phyloP scores from a whole-genome alignment of 2,113 vertebrate genomes.

The Malurus melanocephalus region DNA sequence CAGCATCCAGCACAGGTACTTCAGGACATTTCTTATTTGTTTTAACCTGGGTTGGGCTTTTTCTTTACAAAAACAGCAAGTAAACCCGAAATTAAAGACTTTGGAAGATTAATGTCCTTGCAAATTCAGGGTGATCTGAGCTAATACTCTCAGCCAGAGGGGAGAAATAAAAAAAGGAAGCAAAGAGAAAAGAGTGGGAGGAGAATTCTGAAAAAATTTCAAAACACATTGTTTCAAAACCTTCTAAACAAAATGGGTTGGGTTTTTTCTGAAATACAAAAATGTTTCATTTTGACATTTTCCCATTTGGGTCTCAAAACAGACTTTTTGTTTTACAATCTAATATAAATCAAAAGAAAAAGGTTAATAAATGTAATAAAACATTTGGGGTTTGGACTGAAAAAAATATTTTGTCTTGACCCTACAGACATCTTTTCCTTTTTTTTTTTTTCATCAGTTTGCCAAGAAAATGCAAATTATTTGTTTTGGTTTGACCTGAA shows the following conservation, averaged over 20 bases:
- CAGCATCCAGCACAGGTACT: background rate
- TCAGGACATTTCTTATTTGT: background rate
- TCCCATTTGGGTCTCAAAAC: background rate
- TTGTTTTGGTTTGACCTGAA: constrained; percentile 34
- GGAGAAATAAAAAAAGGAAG: background rate
- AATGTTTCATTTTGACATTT: constrained; percentile 27
- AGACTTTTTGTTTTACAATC: constrained; percentile 7
- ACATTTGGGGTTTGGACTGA: background rate
- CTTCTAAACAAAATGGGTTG: constrained; percentile 35
- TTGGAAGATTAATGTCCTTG: background rate
- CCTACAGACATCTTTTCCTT: background rate
- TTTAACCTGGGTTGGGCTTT: background rate
- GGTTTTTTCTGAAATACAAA: constrained; percentile 27
- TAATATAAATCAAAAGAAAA: constrained; percentile 32
- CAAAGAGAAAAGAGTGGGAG: constrained; percentile 17
- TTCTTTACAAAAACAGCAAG: background rate
- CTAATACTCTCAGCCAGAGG: background rate
- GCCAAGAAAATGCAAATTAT: constrained; percentile 27
- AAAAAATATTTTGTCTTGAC: background rate
- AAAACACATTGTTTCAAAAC: constrained; percentile 57
- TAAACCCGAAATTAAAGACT: background rate
- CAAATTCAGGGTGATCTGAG: constrained; percentile 3
- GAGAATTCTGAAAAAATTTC: constrained; percentile 27
- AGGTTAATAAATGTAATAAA: constrained; percentile 36
- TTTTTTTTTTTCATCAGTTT: background rate